Evolutionary conservation across 2,113 vertebrate genomes (phyloP), one percentile per base, ranked within the genome.

Genomic region (Arenaria interpres): DNA sequence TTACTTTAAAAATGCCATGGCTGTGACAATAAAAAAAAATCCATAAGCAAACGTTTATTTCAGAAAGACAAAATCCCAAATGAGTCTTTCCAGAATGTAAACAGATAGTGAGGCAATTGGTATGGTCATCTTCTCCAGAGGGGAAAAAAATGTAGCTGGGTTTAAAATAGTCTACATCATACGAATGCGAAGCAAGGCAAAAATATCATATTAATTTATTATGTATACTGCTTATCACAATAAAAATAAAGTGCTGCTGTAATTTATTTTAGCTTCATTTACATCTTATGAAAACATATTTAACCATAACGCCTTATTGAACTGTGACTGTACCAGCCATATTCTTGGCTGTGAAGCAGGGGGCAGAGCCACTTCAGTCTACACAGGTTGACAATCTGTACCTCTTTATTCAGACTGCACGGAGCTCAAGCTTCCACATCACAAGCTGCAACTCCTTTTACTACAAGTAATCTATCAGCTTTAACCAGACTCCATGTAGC

Each of bases 11-110:
- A 98, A 98, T 97, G 97, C 95, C 95, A 95, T 97, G 90, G 89
- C 97, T 97, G 94, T 97, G 98, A 98, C 98, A 98, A 98, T 98
- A 97, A 96, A 97, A 97, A 96, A 96, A 96, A 97, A 91, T 64
- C 89, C 86, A 90, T 50, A 94, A 91, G 88, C 90, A 91, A 96
- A 96, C 72, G 5, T 97, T 97, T 92, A 91, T 96, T 97, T 96
- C 96, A 97, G 97, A 97, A 97, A 97, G 87, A 87, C 73, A 95
- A 96, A 97, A 95, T 92, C 94, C 92, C 93, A 89, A 84, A 90
- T 85, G 92, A 92, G 86, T 89, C 86, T 89, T 90, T 90, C 86
- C 88, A 96, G 86, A 91, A 89, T 66, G 91, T 96, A 97, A 97
- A 96, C 93, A 97, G 96, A 97, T 93, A 97, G 92, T 93, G 86